Base-by-base conservation (phyloP, 1,140 invertebrate genomes). In the Andrena cerasifolii region DNA sequence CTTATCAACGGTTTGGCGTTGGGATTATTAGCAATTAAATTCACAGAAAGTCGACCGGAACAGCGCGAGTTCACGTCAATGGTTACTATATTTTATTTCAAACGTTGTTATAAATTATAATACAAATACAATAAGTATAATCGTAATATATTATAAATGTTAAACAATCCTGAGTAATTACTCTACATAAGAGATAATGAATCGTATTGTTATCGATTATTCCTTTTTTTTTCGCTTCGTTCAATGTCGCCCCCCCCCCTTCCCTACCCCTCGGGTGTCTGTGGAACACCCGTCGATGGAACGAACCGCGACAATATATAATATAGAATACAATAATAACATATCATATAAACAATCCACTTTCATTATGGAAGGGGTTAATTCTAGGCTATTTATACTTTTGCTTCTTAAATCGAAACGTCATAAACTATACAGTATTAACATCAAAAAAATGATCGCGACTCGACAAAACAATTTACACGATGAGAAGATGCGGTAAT, bases 111-210 rank as follows among this genome's bases (percentile, higher is more conserved):
- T 91, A 91, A 91, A 91, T 91, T 91, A 91, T 91, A 85, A 90
- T 90, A 90, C 89, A 90, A 89, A 91, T 90, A 87, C 87, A 89
- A 90, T 90, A 89, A 73, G 85, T 63, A 88, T 90, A 88, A 89
- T 90, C 59, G 77, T 90, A 90, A 90, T 89, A 91, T 90, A 90
- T 90, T 91, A 90, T 89, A 90, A 90, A 90, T 89, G 90, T 87
- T 89, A 90, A 91, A 91, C 89, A 90, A 91, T 90, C 89, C 90
- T 91, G 90, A 91, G 90, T 89, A 89, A 91, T 90, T 90, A 90
- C 83, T 90, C 88, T 89, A 91, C 85, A 88, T 87, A 90, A 90
- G 89, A 87, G 87, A 88, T 86, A 88, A 87, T 89, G 75, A 85
- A 87, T 82, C 82, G 86, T 84, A 53, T 63, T 85, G 65, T 77